Base-by-base conservation (phyloP, 2,888 invertebrate species). In the Macroteleia sp. region DNA sequence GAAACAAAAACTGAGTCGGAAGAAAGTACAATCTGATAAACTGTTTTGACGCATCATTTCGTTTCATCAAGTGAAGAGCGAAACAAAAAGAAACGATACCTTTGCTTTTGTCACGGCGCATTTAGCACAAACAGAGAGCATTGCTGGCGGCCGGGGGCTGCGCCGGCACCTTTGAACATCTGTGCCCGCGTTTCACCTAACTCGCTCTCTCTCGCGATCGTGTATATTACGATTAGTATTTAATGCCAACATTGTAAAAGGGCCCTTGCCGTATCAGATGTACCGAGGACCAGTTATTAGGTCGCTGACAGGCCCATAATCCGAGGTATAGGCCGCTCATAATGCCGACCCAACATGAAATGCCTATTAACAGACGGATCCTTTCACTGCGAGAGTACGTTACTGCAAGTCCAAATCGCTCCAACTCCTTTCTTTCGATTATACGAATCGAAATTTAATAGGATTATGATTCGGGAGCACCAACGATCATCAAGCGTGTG, bases 301-400 rank as follows among this genome's bases (percentile, higher is more conserved):
- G 73, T 84, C 81, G 80, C 86, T 90, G 90, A 90, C 90, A 90
- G 88, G 88, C 88, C 90, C 87, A 87, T 90, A 90, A 90, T 90
- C 88, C 89, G 70, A 66, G 66, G n/a, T n/a, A n/a, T n/a, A n/a
- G n/a, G n/a, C n/a, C n/a, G n/a, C n/a, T 61, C 69, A 80, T 87
- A 85, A 86, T 85, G 80, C 84, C 81, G 80, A 80, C 71, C 82
- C 82, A 81, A 84, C 85, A 83, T 87, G 83, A 86, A 87, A 87
- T 86, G 83, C 87, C 85, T 84, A 86, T 88, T 87, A 86, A 83
- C 82, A 79, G 76, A 83, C 81, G 82, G 84, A 85, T 86, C 88
- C 81, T 86, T 89, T 88, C 86, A 86, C 39, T 32, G 19, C 16
- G 30, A 3, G 48, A 46, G 54, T 67, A 67, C 66, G 61, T 64